Evolutionary conservation across 2,888 invertebrate genomes (phyloP), one percentile per base, ranked within the genome.

Genomic region (Aphidius colemani): DNA sequence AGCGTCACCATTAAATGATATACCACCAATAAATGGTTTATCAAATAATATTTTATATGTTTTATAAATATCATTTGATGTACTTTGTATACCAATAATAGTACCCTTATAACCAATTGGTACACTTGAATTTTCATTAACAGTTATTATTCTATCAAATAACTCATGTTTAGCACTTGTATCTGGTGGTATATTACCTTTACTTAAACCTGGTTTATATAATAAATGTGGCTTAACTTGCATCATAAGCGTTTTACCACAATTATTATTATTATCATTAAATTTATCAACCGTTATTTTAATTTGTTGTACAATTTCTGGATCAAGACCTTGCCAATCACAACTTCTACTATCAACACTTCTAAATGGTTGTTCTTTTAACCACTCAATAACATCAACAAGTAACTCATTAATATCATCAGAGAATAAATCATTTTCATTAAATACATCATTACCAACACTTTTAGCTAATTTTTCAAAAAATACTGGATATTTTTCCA

Each of bases 21-120:
- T 60, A 9, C 66, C 67, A 62, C 77, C 79, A 51, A 87, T 82
- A 80, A 96, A 93, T 39, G 87, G 82, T 67, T 88, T 84, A 75
- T 96, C 96, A 77, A 95, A 95, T 63, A 96, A 82, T 30, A 96
- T 86, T 70, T 94, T 94, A 76, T 90, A 93, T 61, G 90, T 84
- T 0, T 89, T 88, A 0, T 85, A 81, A 59, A 85, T 84, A 58
- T 84, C 87, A 75, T 85, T 90, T 75, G 85, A 90, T 1, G 72
- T 70, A 61, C 79, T 82, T 62, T 86, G 83, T 7, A 90, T 85
- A 0, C 88, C 94, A n/a, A 94, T 89, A 1, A 98, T 85, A 0
- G 95, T 96, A 41, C 98, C 98, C 67, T 88, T 87, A 8, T 88
- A 85, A 1, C 96, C 97, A 6, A 92, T 82, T 0, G 96, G 96